A percentile compares a stretch with the other conserved stretches of the same genome.
Conservation (phyloP, 2,113 vertebrate species). For the Triplophysa siluroides region DNA sequence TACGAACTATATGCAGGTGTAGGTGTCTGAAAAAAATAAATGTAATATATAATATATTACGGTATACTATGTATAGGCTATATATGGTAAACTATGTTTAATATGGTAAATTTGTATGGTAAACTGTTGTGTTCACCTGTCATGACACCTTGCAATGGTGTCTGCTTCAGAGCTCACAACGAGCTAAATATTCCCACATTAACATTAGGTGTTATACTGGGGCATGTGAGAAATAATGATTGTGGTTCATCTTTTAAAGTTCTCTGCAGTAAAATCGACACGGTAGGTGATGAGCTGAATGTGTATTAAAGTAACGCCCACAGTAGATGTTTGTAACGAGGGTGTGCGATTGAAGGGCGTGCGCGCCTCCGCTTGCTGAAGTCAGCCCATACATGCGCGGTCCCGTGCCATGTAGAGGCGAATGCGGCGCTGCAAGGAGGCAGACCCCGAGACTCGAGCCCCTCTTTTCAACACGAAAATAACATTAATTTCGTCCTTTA, state of each 20-base stretch:
- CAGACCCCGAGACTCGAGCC: constrained; percentile 62
- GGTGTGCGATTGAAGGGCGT: constrained; percentile 60
- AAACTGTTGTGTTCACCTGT: background rate
- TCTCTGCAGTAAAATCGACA: background rate
- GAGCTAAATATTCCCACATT: constrained; percentile 10
- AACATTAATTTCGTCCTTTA: constrained; percentile 60
- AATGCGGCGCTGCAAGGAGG: constrained; percentile 68
- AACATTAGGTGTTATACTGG: background rate
- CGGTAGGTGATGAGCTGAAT: background rate
- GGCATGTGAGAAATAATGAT: background rate
- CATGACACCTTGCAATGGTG: background rate
- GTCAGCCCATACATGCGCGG: constrained; percentile 62
- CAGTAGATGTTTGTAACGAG: constrained; percentile 6
- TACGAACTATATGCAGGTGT: too few relatives aligned
- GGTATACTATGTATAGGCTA: too few relatives aligned
- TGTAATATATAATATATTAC: too few relatives aligned
- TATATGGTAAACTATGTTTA: too few relatives aligned
- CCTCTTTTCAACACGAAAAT: constrained; percentile 57
- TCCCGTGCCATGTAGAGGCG: constrained; percentile 58
- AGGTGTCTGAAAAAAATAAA: too few relatives aligned
- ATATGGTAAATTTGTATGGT: background rate
- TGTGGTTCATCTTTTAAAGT: background rate
- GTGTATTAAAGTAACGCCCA: constrained; percentile 1
- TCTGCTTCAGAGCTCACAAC: background rate
- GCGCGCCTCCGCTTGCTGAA: constrained; percentile 63